These are phyloP conservation scores for Galaxea fascicularis DNA, from an alignment of 92 coral and sea anemone genomes.

Conservation along the genomic window DNA sequence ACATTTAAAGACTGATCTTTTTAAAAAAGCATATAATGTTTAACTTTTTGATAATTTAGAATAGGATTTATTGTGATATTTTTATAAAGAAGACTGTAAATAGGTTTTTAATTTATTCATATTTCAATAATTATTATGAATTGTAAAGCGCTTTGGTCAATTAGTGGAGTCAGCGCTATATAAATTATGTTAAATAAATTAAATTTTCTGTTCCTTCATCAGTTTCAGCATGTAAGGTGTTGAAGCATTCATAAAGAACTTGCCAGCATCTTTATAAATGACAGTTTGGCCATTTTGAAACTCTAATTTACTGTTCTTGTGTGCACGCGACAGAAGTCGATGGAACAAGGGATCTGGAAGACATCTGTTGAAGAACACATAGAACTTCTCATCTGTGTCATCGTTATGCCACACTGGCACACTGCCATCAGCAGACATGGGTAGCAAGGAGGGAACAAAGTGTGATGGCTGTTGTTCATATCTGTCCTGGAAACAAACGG, in stretches of 20 bases:
- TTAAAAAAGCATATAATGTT: too few relatives aligned
- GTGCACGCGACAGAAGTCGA: constrained; percentile 64
- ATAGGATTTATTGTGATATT: too few relatives aligned
- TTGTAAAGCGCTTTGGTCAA: too few relatives aligned
- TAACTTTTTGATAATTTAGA: too few relatives aligned
- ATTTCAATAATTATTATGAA: too few relatives aligned
- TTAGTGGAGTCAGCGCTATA: too few relatives aligned
- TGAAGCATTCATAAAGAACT: constrained; percentile 53
- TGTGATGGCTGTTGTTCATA: constrained; percentile 35
- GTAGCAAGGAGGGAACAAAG: constrained; percentile 69
- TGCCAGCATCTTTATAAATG: constrained; percentile 54
- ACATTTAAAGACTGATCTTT: too few relatives aligned
- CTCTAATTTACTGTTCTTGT: constrained; percentile 44
- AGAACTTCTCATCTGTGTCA: constrained; percentile 50
- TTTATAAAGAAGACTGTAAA: too few relatives aligned
- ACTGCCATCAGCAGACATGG: constrained; percentile 26
- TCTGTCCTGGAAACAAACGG: background rate
- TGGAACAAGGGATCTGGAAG: constrained; percentile 71
- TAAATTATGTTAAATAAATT: too few relatives aligned
- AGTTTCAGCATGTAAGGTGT: constrained; percentile 57
- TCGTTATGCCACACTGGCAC: constrained; percentile 33
- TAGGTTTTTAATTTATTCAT: too few relatives aligned
- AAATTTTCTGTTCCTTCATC: constrained; percentile 47
- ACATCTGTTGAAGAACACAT: constrained; percentile 55
- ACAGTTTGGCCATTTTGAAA: constrained; percentile 19